Base-by-base conservation (phyloP, 2,888 invertebrate species). In the Thalpophila matura region DNA sequence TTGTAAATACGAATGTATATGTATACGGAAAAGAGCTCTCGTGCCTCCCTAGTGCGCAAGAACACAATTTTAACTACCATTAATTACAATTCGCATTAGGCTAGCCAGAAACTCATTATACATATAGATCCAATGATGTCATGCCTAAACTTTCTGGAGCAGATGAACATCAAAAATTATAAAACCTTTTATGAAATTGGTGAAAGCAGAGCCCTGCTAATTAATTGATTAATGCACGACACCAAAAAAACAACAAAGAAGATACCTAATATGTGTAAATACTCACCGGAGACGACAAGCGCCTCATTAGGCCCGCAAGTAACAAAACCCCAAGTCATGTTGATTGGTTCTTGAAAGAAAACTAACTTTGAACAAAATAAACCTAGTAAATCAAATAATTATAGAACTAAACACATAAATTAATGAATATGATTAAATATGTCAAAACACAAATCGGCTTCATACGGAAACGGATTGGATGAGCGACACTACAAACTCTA, bases 241-340 rank as follows among this genome's bases (percentile, higher is more conserved):
- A 42, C 7, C 20, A 20, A n/a, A 51, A 42, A 74, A 71, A 61
- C 42, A 67, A 73, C 45, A 71, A 14, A 14, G 1, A 2, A 27
- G 18, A 49, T n/a, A n/a, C n/a, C n/a, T n/a, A 0, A 2, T 43
- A 29, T 16, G 22, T 50, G 61, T 67, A 53, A 43, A 61, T 74
- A 87, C 92, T 89, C 95, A 99, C 99, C 99, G 94, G 98, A 99
- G 77, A 99, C 98, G 35, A 99, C 98, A 45, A 99, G 96, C 43
- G 99, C 99, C 92, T 99, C 98, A 89, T 99, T 99, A 26, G 99
- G 99, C 45, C 99, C 99, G 89, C 99, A 99, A 69, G 98, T 98
- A 54, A 98, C 98, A 90, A 99, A 99, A 85, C 98, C 98, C 97
- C 98, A 97, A 84, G 96, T 96, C 97, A 97, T 97, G 58, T 74